Evolutionary conservation across 1,140 invertebrate genomes (phyloP).

Genomic region (Saxidomus purpurata): DNA sequence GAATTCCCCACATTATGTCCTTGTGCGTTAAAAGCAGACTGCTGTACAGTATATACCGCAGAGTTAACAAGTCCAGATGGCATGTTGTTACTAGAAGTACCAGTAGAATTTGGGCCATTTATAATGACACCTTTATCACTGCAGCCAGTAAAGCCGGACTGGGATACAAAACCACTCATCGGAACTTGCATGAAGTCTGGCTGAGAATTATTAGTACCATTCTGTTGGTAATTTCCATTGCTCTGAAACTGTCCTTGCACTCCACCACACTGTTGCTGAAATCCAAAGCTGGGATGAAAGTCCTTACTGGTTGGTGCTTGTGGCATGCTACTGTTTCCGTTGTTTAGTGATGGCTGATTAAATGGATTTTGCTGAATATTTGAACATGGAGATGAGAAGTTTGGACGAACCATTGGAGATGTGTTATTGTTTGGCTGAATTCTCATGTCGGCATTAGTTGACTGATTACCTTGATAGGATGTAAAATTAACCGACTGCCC

Average conservation of each 20-base stretch:
- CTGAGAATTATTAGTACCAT: background rate
- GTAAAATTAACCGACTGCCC: background rate
- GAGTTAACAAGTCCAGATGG: background rate
- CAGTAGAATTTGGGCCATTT: background rate
- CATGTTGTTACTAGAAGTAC: background rate
- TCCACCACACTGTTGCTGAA: too few species aligned
- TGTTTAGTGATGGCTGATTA: background rate
- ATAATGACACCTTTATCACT: too few species aligned
- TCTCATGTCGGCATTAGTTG: background rate
- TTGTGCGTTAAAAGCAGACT: background rate
- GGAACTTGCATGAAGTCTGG: background rate
- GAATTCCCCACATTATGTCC: background rate
- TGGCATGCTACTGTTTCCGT: background rate
- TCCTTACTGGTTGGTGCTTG: too few species aligned
- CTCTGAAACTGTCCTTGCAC: too few species aligned
- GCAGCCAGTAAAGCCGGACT: background rate
- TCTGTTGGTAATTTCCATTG: too few species aligned
- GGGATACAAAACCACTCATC: background rate
- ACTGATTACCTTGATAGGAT: background rate
- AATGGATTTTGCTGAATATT: background rate
- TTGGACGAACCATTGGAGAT: background rate
- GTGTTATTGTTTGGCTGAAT: background rate
- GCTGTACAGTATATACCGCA: background rate
- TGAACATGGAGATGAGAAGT: background rate
- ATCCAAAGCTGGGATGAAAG: too few species aligned